These are phyloP conservation scores for Bujurquina vittata DNA, from an alignment of 2,113 vertebrate genomes.

Conservation along the genomic window DNA sequence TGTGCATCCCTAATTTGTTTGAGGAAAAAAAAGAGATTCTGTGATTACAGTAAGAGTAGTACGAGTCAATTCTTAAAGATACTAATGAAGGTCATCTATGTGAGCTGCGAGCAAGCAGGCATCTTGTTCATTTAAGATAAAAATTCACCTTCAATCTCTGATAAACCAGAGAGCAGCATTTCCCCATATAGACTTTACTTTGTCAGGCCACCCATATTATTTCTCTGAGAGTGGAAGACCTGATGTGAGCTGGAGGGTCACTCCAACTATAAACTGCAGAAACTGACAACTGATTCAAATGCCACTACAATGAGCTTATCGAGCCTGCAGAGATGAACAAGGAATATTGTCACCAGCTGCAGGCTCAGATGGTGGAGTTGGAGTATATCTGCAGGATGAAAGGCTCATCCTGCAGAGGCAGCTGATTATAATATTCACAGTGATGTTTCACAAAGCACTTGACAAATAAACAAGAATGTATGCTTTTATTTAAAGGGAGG, in stretches of 20 bases:
- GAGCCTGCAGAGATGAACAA: neutral
- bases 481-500: neutral
- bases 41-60: neutral
- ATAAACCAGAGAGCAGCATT: neutral
- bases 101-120: neutral
- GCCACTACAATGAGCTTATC: neutral
- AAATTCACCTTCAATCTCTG: neutral
- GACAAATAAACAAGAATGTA: neutral
- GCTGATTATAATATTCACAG: neutral
- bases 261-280: neutral
- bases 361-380: neutral
- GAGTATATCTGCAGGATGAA: neutral
- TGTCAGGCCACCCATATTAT: neutral
- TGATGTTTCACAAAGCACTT: neutral
- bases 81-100: neutral
- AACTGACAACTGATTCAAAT: neutral
- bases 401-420: neutral
- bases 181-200: neutral
- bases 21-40: neutral
- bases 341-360: neutral
- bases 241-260: neutral
- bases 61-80: neutral
- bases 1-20: neutral
- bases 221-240: neutral
- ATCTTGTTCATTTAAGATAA: neutral